Evolutionary conservation across 1,140 invertebrate genomes (phyloP).

Genomic region (Cataglyphis hispanica): DNA sequence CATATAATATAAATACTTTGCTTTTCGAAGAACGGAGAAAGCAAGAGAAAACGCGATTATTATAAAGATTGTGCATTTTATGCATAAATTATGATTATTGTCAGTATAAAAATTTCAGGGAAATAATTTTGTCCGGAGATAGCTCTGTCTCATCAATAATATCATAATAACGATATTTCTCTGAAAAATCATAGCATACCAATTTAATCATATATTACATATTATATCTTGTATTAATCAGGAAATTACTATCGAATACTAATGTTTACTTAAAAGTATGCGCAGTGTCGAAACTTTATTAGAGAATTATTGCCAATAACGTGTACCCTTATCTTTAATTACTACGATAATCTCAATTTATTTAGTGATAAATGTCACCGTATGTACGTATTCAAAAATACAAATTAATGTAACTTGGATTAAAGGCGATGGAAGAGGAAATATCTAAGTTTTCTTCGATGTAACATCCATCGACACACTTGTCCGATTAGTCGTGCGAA

Average conservation of each 20-base stretch:
- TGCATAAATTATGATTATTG: constrained; percentile 48
- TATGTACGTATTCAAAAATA: neutral
- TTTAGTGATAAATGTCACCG: neutral
- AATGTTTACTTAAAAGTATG: neutral
- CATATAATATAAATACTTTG: constrained; percentile 24
- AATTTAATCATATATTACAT: neutral
- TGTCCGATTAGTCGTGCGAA: constrained; percentile 41
- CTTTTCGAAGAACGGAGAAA: constrained; percentile 26
- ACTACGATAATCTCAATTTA: constrained; percentile 24
- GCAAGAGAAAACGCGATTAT: constrained; percentile 32
- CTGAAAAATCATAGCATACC: neutral
- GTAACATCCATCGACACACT: constrained; percentile 34
- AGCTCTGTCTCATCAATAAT: neutral
- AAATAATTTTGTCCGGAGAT: neutral
- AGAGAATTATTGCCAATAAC: neutral
- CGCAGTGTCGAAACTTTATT: constrained; percentile 4
- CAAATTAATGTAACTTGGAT: constrained; percentile 5
- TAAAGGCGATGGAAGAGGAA: neutral
- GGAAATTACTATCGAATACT: neutral
- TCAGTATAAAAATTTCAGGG: constrained; percentile 7
- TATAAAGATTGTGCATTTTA: constrained; percentile 30
- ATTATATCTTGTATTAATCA: neutral
- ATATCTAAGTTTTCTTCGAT: constrained; percentile 15
- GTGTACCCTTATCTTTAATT: constrained; percentile 9
- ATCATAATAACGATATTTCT: neutral